These are phyloP conservation scores for Sarcophaga variegata DNA, from an alignment of 2,888 invertebrate genomes.

Conservation along the genomic window DNA sequence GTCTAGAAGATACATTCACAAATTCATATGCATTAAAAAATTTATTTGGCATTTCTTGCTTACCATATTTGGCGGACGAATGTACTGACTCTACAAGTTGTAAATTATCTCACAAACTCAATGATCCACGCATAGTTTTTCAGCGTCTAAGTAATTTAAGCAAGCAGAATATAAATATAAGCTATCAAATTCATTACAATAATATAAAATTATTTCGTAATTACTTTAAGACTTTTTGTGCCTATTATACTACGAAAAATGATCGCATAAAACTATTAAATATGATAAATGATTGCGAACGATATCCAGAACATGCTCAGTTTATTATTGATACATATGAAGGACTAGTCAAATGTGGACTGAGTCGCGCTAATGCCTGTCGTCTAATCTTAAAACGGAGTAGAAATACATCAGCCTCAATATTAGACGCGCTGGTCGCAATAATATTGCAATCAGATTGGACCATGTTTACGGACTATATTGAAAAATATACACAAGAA, in stretches of 20 bases:
- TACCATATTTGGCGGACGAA: constrained; percentile 64
- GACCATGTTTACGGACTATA: constrained; percentile 70
- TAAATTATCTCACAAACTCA: constrained; percentile 62
- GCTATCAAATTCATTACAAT: constrained; percentile 68
- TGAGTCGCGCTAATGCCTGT: constrained; percentile 70
- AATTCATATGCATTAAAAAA: not conserved
- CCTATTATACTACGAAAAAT: constrained; percentile 61
- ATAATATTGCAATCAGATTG: constrained; percentile 73
- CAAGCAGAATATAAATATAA: constrained; percentile 37
- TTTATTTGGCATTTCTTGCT: constrained; percentile 69
- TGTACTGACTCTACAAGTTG: constrained; percentile 54
- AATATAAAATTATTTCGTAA: constrained; percentile 62
- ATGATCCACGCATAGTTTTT: constrained; percentile 51
- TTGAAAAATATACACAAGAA: constrained; percentile 70
- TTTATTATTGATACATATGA: constrained; percentile 67
- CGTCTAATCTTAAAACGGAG: constrained; percentile 67
- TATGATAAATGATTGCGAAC: constrained; percentile 72
- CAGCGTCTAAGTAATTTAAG: constrained; percentile 49
- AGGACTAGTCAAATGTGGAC: constrained; percentile 66
- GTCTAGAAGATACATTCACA: not conserved
- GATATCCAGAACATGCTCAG: constrained; percentile 68
- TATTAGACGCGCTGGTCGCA: constrained; percentile 70
- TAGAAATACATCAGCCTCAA: constrained; percentile 39
- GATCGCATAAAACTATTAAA: constrained; percentile 70
- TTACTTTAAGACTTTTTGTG: constrained; percentile 70